Evolutionary conservation across 2,888 invertebrate genomes (phyloP), one percentile per base, ranked within the genome.

Genomic region (Tinea pellionella): DNA sequence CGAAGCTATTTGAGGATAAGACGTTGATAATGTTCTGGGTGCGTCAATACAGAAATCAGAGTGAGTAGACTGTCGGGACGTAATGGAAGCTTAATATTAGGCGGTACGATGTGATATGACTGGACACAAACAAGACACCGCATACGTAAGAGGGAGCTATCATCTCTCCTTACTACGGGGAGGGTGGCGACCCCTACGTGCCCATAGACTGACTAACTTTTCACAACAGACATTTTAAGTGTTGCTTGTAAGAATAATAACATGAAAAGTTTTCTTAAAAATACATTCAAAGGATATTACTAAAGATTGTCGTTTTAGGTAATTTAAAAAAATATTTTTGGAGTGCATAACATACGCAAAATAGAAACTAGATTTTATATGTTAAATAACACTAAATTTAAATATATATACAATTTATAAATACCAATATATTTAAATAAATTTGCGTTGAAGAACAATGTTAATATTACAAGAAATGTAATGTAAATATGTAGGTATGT

Each of bases 101-200:
- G 55, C 18, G 29, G 55, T 55, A 55, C 55, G 57, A 32, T 16
- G 32, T 57, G 67, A 69, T 67, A 72, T 64, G 67, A 69, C 67
- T 77, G 79, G 81, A 75, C 80, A 77, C 78, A 80, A 79, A 82
- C 82, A 82, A 78, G 80, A 80, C 57, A 32, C 79, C 77, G 75
- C 77, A 76, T 67, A 74, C 70, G 74, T 77, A 53, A 74, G 75
- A 74, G 72, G 72, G 65, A 68, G 69, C 73, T 64, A 75, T 73
- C 73, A 71, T 72, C 68, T 73, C 75, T 72, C 72, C 76, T 72
- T 70, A 63, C 62, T 24, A 18, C 9, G 47, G 47, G 15, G 55
- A 69, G 68, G 67, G 64, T 63, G 62, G 58, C 59, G 11, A 13
- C 58, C 42, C 60, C 67, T 32, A 24, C 32, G 15, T 24, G 29